Percentiles rank a stretch among this genome's conserved stretches.
These are phyloP conservation scores for Brachionichthys hirsutus DNA, from an alignment of 2,113 vertebrate species.

Conservation along the genomic window DNA sequence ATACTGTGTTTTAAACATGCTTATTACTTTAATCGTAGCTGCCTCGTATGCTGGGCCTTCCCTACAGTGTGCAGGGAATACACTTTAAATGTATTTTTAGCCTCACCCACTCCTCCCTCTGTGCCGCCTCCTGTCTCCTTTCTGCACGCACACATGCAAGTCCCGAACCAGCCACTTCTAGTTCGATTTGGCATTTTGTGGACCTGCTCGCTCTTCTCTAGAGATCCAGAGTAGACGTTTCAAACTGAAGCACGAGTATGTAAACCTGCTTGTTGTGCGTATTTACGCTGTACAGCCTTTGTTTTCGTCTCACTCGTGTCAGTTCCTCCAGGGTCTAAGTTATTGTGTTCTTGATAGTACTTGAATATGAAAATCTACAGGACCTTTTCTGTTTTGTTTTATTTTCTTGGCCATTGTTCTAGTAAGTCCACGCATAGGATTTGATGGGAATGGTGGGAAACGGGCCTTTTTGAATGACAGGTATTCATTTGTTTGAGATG, in stretches of 20 bases:
- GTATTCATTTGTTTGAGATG: slow-evolving; percentile 55
- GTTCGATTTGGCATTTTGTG: slow-evolving; percentile 29
- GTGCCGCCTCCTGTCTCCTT: slow-evolving; percentile 27
- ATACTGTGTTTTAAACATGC: slow-evolving; percentile 65
- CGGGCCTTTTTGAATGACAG: slow-evolving; percentile 66
- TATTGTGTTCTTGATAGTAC: slow-evolving; percentile 79
- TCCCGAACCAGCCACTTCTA: slow-evolving; percentile 29
- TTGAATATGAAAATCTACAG: slow-evolving; percentile 73
- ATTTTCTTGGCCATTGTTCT: slow-evolving; percentile 35
- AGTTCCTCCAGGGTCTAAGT: slow-evolving; percentile 67
- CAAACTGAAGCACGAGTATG: slow-evolving; percentile 53
- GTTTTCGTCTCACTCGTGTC: slow-evolving; percentile 41
- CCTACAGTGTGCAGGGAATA: slow-evolving; percentile 62
- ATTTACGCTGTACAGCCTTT: slow-evolving; percentile 75
- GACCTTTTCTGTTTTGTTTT: slow-evolving; percentile 42
- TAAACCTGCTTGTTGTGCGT: slow-evolving; percentile 67
- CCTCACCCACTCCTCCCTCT: slow-evolving; percentile 12
- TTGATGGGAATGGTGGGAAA: slow-evolving; percentile 37
- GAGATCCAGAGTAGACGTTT: slow-evolving; percentile 46
- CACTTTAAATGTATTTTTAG: slow-evolving; percentile 29
- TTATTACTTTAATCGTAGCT: slow-evolving; percentile 67
- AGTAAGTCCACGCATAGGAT: slow-evolving; percentile 47
- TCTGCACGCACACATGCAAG: slow-evolving; percentile 8
- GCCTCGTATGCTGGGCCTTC: slow-evolving; percentile 52
- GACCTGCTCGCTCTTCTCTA: slow-evolving; percentile 45